Base-by-base conservation (phyloP, 2,888 invertebrate genomes). In the Abscondita cerata region DNA sequence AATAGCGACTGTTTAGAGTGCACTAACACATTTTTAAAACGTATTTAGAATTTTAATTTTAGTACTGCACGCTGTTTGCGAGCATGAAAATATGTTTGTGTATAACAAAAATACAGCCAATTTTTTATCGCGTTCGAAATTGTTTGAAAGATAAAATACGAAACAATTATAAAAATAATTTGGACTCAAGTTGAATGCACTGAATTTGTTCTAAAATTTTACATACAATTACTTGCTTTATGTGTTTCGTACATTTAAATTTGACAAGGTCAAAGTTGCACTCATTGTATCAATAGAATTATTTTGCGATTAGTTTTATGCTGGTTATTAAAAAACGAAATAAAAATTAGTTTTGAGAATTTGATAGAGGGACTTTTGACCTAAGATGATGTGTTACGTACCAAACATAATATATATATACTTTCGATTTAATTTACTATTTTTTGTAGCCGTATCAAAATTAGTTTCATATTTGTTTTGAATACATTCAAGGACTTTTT, bases 11-110 rank as follows among this genome's bases (percentile, higher is more conserved):
- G 64, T 61, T 64, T 64, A 64, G 64, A 64, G 64, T 64, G 64
- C 64, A 64, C 55, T 61, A 64, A 53, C 64, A 64, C 59, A 64
- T 62, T 62, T 65, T 62, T 65, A 55, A 56, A 55, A 44, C 62
- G 59, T 53, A 56, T 56, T 65, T 65, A 62, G 65, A 65, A 65
- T 65, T 62, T 65, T 65, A 65, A 65, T 65, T 62, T 62, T 65
- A 59, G 65, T 62, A 52, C 44, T 56, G 58, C 52, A 58, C 13
- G 57, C 57, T 25, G 40, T 57, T 41, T 48, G 25, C 16, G 57
- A 20, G 41, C 52, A 16, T 19, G 11, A 25, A 20, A 19, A 48
- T 25, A 25, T 31, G 12, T 8, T 31, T n/a, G n/a, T 34, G 44
- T 48, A 55, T 25, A 33, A 55, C 46, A 55, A 55, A 25, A 54